These are phyloP conservation scores for Perodicticus potto DNA, from an alignment of 2,797 vertebrate genomes.

Conservation along the genomic window DNA sequence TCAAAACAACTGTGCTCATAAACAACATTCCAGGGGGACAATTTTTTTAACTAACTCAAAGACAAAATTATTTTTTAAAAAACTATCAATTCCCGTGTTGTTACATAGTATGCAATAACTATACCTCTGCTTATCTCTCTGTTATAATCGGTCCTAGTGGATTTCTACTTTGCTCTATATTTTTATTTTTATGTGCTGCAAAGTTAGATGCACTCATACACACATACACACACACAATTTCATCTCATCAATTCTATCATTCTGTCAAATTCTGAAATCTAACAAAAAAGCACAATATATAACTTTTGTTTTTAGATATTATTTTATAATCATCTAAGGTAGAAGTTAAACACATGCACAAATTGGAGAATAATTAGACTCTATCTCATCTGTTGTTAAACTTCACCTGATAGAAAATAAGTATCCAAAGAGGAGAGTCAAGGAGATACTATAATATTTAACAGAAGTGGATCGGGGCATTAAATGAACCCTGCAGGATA, in stretches of 20 bases:
- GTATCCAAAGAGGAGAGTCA: neutral
- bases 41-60: neutral
- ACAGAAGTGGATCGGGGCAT: neutral
- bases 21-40: neutral
- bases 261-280: conserved; percentile 14
- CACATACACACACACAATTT: neutral
- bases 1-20: neutral
- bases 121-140: neutral
- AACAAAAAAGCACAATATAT: neutral
- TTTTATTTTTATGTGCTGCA: neutral
- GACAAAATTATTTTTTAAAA: conserved; percentile 6
- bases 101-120: neutral
- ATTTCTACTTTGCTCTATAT: neutral
- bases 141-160: neutral
- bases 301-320: neutral
- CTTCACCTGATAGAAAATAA: neutral
- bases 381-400: neutral
- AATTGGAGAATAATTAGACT: neutral
- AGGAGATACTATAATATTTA: neutral
- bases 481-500: neutral
- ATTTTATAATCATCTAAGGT: neutral
- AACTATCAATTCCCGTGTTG: neutral
- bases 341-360: conserved; percentile 7
- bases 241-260: neutral
- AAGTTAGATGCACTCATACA: neutral